Conservation (phyloP, 2,113 vertebrate species). For the Nasalis larvatus region DNA sequence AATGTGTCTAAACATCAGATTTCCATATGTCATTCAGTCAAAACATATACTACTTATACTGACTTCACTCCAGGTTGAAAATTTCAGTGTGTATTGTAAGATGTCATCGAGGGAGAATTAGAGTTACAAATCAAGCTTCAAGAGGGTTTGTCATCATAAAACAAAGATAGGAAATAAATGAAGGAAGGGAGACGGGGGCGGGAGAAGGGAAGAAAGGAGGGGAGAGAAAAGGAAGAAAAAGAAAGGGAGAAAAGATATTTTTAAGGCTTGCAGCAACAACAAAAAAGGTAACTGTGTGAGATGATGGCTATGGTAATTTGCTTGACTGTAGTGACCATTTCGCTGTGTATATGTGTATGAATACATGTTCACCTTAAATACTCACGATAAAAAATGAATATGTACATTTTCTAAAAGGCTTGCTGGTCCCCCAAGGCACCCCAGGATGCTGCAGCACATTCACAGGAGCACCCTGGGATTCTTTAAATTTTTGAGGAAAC, state of each 20-base stretch:
- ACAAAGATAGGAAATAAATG: neutral
- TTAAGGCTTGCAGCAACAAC: neutral
- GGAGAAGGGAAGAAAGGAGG: neutral
- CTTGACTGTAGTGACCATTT: neutral
- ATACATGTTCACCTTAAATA: neutral
- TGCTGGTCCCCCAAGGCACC: no score
- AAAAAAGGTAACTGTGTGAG: neutral
- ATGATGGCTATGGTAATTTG: neutral
- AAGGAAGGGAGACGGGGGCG: neutral
- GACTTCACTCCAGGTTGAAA: slow-evolving; percentile 35
- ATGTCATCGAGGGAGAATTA: neutral
- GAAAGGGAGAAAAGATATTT: neutral
- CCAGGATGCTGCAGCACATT: neutral
- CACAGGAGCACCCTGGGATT: neutral
- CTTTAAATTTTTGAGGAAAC: neutral
- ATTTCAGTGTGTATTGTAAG: neutral
- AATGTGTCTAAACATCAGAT: slow-evolving; percentile 36
- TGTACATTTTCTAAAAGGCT: neutral
- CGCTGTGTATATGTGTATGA: neutral
- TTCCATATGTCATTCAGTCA: slow-evolving; percentile 12
- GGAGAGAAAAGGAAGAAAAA: neutral
- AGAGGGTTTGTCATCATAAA: neutral
- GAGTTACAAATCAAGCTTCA: slow-evolving; percentile 29
- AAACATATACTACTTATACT: neutral
- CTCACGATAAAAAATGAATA: neutral